Base-by-base conservation (phyloP, 2,113 vertebrate species). In the Elaphurus davidianus region DNA sequence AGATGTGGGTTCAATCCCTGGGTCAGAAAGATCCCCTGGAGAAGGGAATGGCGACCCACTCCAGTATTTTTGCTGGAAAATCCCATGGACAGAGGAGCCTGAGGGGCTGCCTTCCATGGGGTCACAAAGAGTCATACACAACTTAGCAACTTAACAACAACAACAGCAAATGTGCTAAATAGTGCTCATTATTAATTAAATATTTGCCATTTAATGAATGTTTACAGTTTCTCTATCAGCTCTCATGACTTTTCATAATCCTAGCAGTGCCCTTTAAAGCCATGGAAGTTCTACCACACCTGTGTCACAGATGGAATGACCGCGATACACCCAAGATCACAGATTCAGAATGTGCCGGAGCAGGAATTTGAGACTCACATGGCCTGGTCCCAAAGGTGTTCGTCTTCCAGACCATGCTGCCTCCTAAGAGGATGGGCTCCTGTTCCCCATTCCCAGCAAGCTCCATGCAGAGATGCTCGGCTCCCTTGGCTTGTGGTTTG, bases 291-390 rank as follows among this genome's bases (percentile, higher is more conserved):
- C 91, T 47, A 57, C 45, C 36, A 87, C 25, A 17, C 30, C 30
- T 33, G 36, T 92, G 40, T 74, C 47, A 83, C 19, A 67, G 45
- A 17, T 76, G 28, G 62, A 21, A 78, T 83, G 55, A 21, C 1
- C 3, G 8, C 40, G 17, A n/a, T 25, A 30, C 83, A 14, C 10
- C 11, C 7, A 13, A 40, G 30, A 25, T 62, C 47, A 28, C 7
- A 7, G 28, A 95, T 27, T 6, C 21, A 83, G 67, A 17, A n/a
- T 2, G 12, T 12, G 2, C 8, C 2, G 1, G 12, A 40, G 0
- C 3, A 33, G 52, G 10, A 4, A 7, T 43, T 81, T 30, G 55
- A 28, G 74, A 30, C 2, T 2, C 6, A 54, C 23, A 11, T 17
- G 19, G 2, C 50, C 83, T 54, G 23, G 19, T 36, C 13, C 27